Evolutionary conservation across 1,140 invertebrate species (phyloP), one percentile per base, ranked within the genome.

Genomic region (Drosophila arizonae): DNA sequence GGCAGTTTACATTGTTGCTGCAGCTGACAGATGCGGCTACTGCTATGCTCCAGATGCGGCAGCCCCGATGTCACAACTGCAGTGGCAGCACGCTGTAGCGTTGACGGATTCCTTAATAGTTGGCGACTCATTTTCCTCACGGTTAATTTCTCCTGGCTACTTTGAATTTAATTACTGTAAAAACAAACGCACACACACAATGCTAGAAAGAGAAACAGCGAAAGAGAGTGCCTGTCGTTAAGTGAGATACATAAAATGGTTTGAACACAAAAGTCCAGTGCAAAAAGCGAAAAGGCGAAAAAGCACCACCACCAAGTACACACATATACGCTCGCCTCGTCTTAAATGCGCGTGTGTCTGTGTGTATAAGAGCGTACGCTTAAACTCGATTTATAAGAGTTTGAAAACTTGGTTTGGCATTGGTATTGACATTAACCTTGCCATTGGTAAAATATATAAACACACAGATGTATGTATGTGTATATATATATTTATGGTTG

Each of bases 1-100:
- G 75, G 50, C 28, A 73, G 55, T 73, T 57, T 74, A 57, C 65
- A 69, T 73, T 77, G 67, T 52, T 86, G 81, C 33, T 78, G 81
- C 51, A 67, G 68, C 57, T 63, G 61, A 9, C 17, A 46, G n/a
- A 17, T 56, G 64, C 36, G 36, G 1, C 10, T 11, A 2, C 36
- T 77, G 78, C 33, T 56, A 26, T 8, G 57, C 62, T 74, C 48
- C 17, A 65, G 70, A 54, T 62, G 62, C 43, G 75, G 41, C 61
- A 21, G 57, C 52, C 46, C 67, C 52, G 17, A 72, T n/a, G 39
- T 58, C n/a, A 24, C 46, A 10, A 56, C 51, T 11, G 17, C 63
- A n/a, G 26, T 63, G 28, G 64, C 65, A 30, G 77, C 74, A 28
- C 77, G 69, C 52, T 79, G 74, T n/a, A 77, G 5, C 17, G 36